These are phyloP conservation scores for Cryptus armator DNA, from an alignment of 2,888 invertebrate genomes.

Conservation along the genomic window DNA sequence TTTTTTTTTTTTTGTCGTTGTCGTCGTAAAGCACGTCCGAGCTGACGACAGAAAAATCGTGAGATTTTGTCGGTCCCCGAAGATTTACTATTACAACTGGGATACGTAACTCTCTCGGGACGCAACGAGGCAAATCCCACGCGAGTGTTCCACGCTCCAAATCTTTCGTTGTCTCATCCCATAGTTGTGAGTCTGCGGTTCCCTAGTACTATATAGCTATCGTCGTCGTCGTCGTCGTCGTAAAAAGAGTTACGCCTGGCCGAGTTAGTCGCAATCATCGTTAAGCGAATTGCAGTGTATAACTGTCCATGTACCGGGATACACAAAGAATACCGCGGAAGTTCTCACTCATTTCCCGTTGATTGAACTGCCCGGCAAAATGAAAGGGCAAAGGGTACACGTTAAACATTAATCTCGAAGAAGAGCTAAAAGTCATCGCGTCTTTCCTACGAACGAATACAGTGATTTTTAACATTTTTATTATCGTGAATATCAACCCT, in stretches of 20 bases:
- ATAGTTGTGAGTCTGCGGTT: not conserved
- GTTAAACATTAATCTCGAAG: slow-evolving; percentile 5
- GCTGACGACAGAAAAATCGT: slow-evolving; percentile 6
- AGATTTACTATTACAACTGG: not conserved
- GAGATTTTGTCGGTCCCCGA: not conserved
- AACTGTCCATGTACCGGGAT: not conserved
- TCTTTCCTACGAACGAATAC: not conserved
- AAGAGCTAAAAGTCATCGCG: not conserved
- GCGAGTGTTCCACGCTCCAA: slow-evolving; percentile 16
- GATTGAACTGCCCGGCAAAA: slow-evolving; percentile 10
- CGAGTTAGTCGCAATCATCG: slow-evolving; percentile 60
- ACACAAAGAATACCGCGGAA: slow-evolving; percentile 1
- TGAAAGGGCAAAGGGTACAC: not conserved
- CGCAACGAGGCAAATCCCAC: slow-evolving; percentile 19
- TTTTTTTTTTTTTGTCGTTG: not conserved
- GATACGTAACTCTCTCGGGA: not conserved
- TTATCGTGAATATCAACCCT: too few species aligned
- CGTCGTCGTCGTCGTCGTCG: slow-evolving; percentile 14
- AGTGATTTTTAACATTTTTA: too few species aligned
- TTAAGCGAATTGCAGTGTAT: slow-evolving; percentile 46
- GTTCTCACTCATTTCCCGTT: slow-evolving; percentile 30
- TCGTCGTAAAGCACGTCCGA: not conserved
- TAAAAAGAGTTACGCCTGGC: slow-evolving; percentile 48
- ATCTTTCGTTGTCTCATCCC: slow-evolving; percentile 44
- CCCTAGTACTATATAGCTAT: not conserved